Base-by-base conservation (phyloP, 2,113 vertebrate genomes). In the Machaerirhynchus nigripectus region DNA sequence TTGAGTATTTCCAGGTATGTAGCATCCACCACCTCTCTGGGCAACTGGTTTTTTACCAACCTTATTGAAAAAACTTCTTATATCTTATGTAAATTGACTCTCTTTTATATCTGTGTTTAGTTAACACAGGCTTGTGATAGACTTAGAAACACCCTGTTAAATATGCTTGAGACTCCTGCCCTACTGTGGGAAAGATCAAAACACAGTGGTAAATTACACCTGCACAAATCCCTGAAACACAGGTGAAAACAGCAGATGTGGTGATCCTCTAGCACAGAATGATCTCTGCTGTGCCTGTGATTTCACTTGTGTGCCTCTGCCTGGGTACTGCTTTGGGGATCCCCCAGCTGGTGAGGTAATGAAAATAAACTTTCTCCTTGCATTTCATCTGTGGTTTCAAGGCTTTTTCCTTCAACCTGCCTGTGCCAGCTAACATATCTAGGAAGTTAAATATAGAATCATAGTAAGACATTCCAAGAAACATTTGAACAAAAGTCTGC, bases 181-280 rank as follows among this genome's bases (percentile, higher is more conserved):
- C 31, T 53, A 11, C 39, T 37, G 13, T 33, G 12, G 10, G 60
- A 47, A 47, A 60, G 15, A 40, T 37, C 75, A 61, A 68, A 86
- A 39, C 15, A 13, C 8, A 37, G 4, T 42, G 30, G 10, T 67
- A 33, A 68, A 55, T 35, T 49, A 7, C 11, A 35, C 15, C 15
- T 37, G 31, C 26, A 13, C 18, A 60, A 61, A 55, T 49, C 22
- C 6, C 22, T 37, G 53, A 49, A 33, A 42, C 9, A 47, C 12
- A 37, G 13, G 9, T 40, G 13, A 55, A 74, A 67, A 33, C 7
- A 37, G 30, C 22, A 68, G 27, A 40, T 5, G 2, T 28, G 16
- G 13, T 37, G n/a, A 74, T 68, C 10, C n/a, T 60, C 26, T 11
- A 42, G 15, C 15, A 61, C 0, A 0, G 15, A 15, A 6, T 24